phyloP scores from a whole-genome alignment of 2,113 vertebrate genomes.

The Cavia aperea region DNA sequence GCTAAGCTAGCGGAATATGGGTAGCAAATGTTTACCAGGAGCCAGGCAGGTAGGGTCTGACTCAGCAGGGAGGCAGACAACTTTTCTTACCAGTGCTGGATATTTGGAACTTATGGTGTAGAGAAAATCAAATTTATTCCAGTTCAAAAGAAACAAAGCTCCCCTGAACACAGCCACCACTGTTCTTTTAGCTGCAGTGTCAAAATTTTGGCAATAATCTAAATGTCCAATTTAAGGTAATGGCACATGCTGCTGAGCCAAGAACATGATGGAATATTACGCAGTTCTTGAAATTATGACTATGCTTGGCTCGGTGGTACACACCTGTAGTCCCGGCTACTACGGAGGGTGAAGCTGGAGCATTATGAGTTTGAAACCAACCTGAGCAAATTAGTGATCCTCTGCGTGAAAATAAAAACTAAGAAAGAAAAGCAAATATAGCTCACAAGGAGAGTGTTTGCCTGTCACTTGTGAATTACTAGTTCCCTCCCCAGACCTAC shows the following conservation, averaged over 20 bases:
- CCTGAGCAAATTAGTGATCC: neutral
- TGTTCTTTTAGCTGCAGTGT: neutral
- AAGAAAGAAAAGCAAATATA: neutral
- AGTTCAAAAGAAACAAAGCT: neutral
- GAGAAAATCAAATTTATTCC: neutral
- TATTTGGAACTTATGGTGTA: accelerated
- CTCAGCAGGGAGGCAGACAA: neutral
- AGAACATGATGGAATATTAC: neutral
- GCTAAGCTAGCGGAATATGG: neutral
- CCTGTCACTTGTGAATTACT: neutral
- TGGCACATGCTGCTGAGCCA: neutral
- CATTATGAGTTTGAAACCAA: neutral
- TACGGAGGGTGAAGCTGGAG: neutral
- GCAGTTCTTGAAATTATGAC: neutral
- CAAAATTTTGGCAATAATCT: neutral
- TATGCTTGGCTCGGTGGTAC: neutral
- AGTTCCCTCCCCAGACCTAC: neutral
- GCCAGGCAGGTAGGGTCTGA: neutral
- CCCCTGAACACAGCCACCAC: neutral
- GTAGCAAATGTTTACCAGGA: accelerated
- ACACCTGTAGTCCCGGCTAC: neutral
- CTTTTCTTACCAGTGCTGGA: neutral
- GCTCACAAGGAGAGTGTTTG: neutral
- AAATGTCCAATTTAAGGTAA: neutral
- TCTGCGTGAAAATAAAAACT: neutral